These are phyloP conservation scores for Zele albiditarsus DNA, from an alignment of 2,888 invertebrate species.

Conservation along the genomic window DNA sequence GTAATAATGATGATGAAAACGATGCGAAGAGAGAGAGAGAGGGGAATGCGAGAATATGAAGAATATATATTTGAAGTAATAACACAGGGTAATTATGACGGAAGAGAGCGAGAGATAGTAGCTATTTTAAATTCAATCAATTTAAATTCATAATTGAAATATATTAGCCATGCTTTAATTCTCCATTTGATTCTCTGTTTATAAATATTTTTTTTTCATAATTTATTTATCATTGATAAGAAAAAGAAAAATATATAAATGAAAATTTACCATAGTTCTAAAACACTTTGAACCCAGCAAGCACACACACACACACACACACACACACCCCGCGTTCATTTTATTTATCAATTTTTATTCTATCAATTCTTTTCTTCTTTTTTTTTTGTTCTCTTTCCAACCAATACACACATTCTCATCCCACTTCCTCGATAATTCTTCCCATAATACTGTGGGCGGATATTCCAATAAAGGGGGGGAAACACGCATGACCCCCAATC, in stretches of 20 bases:
- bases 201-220: neutral
- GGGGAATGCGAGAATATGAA: neutral
- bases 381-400: constrained; percentile 28
- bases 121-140: neutral
- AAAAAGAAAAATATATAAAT: neutral
- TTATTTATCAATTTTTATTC: neutral
- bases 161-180: constrained; percentile 3
- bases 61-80: neutral
- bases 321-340: neutral
- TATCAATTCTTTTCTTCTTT: neutral
- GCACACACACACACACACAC: too few relatives aligned
- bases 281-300: neutral
- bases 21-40: neutral
- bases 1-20: neutral
- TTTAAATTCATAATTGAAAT: neutral
- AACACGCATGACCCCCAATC: constrained; percentile 49
- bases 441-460: constrained; percentile 72
- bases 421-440: constrained; percentile 66
- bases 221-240: neutral
- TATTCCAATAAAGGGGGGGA: constrained; percentile 72
- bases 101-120: too few relatives aligned
- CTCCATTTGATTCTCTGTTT: neutral
- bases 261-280: too few relatives aligned
- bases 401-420: constrained; percentile 49
- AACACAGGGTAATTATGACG: too few relatives aligned